A percentile compares a stretch with the other conserved stretches of the same genome.
These are phyloP conservation scores for Andrena haemorrhoa DNA, from an alignment of 2,888 invertebrate genomes.

Conservation along the genomic window DNA sequence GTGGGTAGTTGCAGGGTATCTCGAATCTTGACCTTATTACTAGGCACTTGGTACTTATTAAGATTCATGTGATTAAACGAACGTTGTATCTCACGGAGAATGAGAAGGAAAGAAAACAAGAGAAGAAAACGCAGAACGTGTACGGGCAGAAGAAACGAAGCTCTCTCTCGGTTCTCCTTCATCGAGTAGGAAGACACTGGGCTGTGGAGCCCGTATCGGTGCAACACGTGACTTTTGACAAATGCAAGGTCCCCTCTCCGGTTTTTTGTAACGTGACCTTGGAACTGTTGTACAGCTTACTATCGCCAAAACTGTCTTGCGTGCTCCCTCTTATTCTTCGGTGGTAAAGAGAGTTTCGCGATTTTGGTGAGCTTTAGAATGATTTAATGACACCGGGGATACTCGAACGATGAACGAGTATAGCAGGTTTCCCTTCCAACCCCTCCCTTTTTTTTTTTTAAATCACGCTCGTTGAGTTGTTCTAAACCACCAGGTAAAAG, in stretches of 20 bases:
- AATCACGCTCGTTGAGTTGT: background rate
- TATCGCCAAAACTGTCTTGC: background rate
- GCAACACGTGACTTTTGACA: constrained; percentile 43
- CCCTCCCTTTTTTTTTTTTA: too few species aligned
- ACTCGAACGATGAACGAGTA: background rate
- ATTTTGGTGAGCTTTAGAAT: constrained; percentile 6
- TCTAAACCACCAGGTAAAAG: background rate
- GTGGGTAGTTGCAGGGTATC: constrained; percentile 79
- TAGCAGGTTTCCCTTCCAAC: background rate
- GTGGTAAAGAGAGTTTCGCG: background rate
- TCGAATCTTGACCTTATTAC: constrained; percentile 77
- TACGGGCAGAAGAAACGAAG: constrained; percentile 2
- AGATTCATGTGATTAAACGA: constrained; percentile 73
- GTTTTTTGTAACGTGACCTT: background rate
- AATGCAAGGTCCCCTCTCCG: background rate
- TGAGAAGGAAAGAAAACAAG: background rate
- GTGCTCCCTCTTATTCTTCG: background rate
- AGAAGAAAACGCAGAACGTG: constrained; percentile 25
- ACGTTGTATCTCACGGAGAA: constrained; percentile 46
- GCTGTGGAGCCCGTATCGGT: constrained; percentile 66
- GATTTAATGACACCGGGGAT: constrained; percentile 17
- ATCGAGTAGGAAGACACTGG: constrained; percentile 62
- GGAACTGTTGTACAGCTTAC: background rate
- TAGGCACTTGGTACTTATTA: constrained; percentile 82
- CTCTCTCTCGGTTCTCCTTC: constrained; percentile 57